Percentiles rank a stretch among this genome's conserved stretches.
These are phyloP conservation scores for Morpho deidamia DNA, from an alignment of 2,888 invertebrate species.

Conservation along the genomic window DNA sequence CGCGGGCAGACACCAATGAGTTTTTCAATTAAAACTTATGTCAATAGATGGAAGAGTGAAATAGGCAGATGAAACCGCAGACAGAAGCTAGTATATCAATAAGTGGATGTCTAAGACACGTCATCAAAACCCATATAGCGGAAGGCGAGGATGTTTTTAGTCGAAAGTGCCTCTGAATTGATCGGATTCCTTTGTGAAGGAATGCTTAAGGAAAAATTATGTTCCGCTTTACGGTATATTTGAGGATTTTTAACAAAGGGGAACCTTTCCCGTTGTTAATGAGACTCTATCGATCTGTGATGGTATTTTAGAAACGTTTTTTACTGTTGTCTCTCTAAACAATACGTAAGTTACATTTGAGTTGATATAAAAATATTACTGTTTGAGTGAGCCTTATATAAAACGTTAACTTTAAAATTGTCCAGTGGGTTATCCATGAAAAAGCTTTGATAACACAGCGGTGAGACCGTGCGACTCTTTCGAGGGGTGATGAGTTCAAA, in stretches of 20 bases:
- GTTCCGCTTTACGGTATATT: slow-evolving; percentile 11
- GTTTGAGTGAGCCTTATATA: no score
- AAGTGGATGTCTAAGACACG: neutral
- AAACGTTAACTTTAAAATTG: no score
- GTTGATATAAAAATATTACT: no score
- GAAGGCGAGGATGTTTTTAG: slow-evolving; percentile 19
- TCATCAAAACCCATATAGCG: slow-evolving; percentile 10
- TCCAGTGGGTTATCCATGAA: neutral
- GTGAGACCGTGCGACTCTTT: no score
- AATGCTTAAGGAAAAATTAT: slow-evolving; percentile 25
- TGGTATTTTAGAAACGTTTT: neutral
- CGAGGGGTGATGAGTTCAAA: no score
- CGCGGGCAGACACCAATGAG: no score
- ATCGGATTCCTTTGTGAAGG: slow-evolving; percentile 27
- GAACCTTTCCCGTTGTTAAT: slow-evolving; percentile 17
- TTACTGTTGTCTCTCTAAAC: no score
- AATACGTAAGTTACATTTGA: no score
- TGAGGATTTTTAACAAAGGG: slow-evolving; percentile 20
- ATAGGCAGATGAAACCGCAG: no score
- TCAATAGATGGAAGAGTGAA: no score
- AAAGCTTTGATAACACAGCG: no score
- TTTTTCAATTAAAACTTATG: no score
- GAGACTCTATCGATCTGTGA: slow-evolving; percentile 10
- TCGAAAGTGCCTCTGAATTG: slow-evolving; percentile 26
- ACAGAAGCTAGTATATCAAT: neutral